Conservation (phyloP, 2,113 vertebrate genomes). For the Myodes glareolus region DNA sequence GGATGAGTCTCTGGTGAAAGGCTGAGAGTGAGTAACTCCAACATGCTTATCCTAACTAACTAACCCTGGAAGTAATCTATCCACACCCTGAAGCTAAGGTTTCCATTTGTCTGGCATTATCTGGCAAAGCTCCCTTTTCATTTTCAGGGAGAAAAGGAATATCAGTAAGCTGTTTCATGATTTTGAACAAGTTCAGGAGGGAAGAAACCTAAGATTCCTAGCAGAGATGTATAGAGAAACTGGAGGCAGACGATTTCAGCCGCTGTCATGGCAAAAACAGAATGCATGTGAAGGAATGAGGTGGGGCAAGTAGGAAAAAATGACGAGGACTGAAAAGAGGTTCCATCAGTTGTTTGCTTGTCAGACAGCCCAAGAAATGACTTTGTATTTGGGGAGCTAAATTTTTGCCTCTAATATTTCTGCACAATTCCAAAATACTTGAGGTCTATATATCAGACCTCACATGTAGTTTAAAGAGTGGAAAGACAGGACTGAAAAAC, state of each 20-base stretch:
- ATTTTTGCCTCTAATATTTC: background rate
- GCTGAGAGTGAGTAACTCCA: background rate
- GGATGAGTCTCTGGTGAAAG: background rate
- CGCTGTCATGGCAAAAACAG: background rate
- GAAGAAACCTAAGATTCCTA: background rate
- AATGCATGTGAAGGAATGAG: background rate
- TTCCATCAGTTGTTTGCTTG: slow-evolving; percentile 17
- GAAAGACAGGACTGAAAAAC: background rate
- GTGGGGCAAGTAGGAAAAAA: background rate
- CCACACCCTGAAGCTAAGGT: slow-evolving; percentile 1
- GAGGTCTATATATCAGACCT: background rate
- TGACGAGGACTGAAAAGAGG: background rate
- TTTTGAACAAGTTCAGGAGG: background rate
- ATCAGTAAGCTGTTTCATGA: slow-evolving; percentile 2
- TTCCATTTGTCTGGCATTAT: slow-evolving; percentile 27
- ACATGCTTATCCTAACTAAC: background rate
- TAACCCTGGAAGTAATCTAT: slow-evolving; percentile 23
- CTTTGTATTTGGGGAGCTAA: background rate
- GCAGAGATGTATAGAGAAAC: slow-evolving; percentile 7
- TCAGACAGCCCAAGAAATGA: background rate
- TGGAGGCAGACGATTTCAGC: background rate
- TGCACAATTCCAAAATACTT: background rate
- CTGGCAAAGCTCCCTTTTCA: slow-evolving; percentile 38
- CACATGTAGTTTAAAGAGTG: background rate
- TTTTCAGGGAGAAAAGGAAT: slow-evolving; percentile 38